Percentiles rank a stretch among this genome's conserved stretches.
phyloP scores from a whole-genome alignment of 2,113 vertebrate species.

The Willisornis vidua region DNA sequence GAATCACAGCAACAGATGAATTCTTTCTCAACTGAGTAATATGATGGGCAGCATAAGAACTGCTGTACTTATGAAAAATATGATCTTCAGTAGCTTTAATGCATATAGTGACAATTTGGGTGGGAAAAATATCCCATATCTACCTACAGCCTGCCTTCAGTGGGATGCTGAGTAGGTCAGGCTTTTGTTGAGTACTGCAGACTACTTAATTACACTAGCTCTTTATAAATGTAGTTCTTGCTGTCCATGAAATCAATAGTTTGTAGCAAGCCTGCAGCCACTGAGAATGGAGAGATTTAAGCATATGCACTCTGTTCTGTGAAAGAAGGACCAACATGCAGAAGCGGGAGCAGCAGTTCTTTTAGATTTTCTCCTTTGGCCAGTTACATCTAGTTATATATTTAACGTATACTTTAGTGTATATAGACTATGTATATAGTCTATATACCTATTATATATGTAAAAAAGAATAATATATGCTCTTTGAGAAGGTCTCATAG shows the following conservation, averaged over 20 bases:
- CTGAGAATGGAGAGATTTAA: background rate
- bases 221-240: background rate
- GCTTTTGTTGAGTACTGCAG: background rate
- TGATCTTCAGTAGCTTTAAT: background rate
- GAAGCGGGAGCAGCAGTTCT: background rate
- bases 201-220: background rate
- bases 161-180: background rate
- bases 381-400: background rate
- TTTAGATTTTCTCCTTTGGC: background rate
- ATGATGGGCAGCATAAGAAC: background rate
- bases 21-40: background rate
- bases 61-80: background rate
- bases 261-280: background rate
- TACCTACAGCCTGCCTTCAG: background rate
- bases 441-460: background rate
- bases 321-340: background rate
- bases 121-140: background rate
- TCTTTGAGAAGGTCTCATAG: background rate
- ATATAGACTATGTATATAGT: background rate
- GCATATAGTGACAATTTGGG: background rate
- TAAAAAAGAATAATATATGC: accelerated
- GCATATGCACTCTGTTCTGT: background rate
- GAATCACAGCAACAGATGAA: background rate
- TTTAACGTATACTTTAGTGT: background rate
- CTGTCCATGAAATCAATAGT: background rate